These are phyloP conservation scores for Scleropages formosus DNA, from an alignment of 2,797 vertebrate genomes.

Conservation along the genomic window DNA sequence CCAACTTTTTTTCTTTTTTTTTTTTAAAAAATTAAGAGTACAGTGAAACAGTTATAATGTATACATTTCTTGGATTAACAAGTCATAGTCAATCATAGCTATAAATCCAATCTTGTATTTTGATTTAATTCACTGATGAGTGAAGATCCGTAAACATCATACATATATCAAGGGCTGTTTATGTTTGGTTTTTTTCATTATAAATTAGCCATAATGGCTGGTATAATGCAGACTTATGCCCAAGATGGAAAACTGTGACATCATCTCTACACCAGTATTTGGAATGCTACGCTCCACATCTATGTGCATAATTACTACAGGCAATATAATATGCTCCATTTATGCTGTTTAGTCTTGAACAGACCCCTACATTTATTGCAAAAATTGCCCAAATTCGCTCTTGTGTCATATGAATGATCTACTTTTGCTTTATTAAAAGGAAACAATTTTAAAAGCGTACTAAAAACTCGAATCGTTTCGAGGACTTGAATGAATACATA, in stretches of 20 bases:
- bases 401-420: too few species aligned
- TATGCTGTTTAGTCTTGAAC: too few species aligned
- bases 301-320: conserved; percentile 25
- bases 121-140: neutral
- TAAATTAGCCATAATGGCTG: conserved; percentile 15
- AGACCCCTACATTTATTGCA: too few species aligned
- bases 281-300: neutral
- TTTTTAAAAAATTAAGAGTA: neutral
- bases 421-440: too few species aligned
- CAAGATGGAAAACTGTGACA: conserved; percentile 23
- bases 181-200: conserved; percentile 19
- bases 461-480: too few species aligned
- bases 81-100: neutral
- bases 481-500: too few species aligned
- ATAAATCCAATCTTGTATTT: conserved; percentile 6
- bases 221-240: conserved; percentile 11
- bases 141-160: conserved; percentile 13
- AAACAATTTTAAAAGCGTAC: too few species aligned
- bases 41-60: neutral
- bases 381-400: too few species aligned
- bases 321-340: neutral
- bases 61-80: neutral
- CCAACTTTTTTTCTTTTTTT: neutral
- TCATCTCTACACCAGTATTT: conserved; percentile 19
- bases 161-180: conserved; percentile 5